Evolutionary conservation across 1,140 invertebrate genomes (phyloP), one percentile per base, ranked within the genome.

Genomic region (Lysiphlebus fabarum): DNA sequence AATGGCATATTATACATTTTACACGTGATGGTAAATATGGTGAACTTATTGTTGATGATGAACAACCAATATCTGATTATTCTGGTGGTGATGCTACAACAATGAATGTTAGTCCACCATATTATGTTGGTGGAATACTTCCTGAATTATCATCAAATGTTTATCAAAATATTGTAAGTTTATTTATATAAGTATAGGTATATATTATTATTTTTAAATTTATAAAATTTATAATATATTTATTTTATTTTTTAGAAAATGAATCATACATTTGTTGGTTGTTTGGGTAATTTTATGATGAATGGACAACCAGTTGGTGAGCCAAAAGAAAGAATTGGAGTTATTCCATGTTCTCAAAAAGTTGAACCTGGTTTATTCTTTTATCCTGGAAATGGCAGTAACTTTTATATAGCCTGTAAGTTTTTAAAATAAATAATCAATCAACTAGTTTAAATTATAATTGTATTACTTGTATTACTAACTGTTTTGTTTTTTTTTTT

Each of bases 281-380:
- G 96, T 73, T 79, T 99, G 11, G 83, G 86, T 53, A 89, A 94
- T 50, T 84, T 98, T 38, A 81, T 82, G 71, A 81, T 92, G 67
- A 90, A 91, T 67, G 85, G 83, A 34, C 80, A 86, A 62, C 74
- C 76, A 9, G 72, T 92, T 60, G 84, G 83, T 34, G 80, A 85
- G 53, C 83, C 88, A 9, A 69, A 78, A 5, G 61, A 74, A 26
- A 75, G 82, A 59, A 67, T 82, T 50, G 86, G 86, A 8, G 86
- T 91, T 0, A 84, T 90, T 26, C 85, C 87, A 0, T 99, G 96
- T 73, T 89, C 88, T 0, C 85, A 89, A 51, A 84, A 88, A 55
- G 84, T 90, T 0, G 96, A 98, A 76, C 77, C 81, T n/a, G 96
- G 96, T 33, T 82, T 92, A 0, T 99, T 90, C 85, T 96, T 98